Evolutionary conservation across 2,888 invertebrate genomes (phyloP), one percentile per base, ranked within the genome.

Genomic region (Seira musarum): DNA sequence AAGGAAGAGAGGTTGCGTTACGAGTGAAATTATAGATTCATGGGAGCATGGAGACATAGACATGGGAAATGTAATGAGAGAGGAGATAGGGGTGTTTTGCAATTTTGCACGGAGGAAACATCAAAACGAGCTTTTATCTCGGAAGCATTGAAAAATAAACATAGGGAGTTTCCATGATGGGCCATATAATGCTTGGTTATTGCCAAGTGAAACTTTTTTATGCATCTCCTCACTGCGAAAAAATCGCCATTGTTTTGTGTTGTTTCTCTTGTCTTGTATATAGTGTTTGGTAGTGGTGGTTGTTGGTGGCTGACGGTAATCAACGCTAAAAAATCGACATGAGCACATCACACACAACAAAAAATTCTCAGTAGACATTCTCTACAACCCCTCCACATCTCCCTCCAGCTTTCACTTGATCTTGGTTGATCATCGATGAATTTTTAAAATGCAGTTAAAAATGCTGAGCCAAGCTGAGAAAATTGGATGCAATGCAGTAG

Each of bases 1-100:
- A 19, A 60, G 1, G n/a, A 21, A n/a, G 21, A 13, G 13, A 49
- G 49, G 49, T 49, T 49, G 17, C 49, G 19, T 21, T 60, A 60
- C 60, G 60, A 60, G 21, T n/a, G 15, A 60, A 60, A 60, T 77
- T 70, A 69, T 53, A 77, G 76, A 70, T 57, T 49, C 67, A 77
- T 63, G 76, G 60, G 21, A 17, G 10, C 30, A 75, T 8, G n/a
- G 75, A 13, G 15, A 57, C 19, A 46, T 46, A 46, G 65, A 30
- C 60, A 24, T 15, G 64, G 68, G 68, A 22, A 63, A 70, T 49
- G 17, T 13, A 8, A 40, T 40, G 49, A n/a, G 49, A 49, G 40
- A 49, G 49, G 49, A 49, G 49, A 49, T 15, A 60, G 21, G 60
- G 53, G 53, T 53, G 53, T 17, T 53, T 53, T 53, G 53, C 53